Base-by-base conservation (phyloP, 2,797 vertebrate genomes). In the Phaenicophaeus curvirostris region DNA sequence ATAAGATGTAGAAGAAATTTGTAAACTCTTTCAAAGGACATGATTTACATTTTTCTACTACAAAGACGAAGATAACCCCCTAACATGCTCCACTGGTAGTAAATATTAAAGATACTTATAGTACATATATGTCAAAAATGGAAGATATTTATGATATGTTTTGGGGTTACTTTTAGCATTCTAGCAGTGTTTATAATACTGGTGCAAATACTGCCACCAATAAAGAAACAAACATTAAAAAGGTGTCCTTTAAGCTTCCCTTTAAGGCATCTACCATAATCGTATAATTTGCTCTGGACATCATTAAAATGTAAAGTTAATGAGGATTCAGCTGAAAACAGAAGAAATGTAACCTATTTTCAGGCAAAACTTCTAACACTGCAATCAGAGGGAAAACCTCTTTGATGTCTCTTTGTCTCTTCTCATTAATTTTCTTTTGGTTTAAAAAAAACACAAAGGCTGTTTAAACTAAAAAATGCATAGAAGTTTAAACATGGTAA, bases 261-360 rank as follows among this genome's bases (percentile, higher is more conserved):
- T 98, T 98, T 98, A 97, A 98, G 98, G 98, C 94, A 98, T 98
- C 97, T 97, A 97, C 98, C 98, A 98, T 96, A 98, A 98, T 98
- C 98, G 98, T 98, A 97, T 97, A 96, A 98, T 99, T 99, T 98
- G 98, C 98, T 98, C 97, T 97, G 98, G 98, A 98, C 98, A 98
- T 99, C 98, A 99, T 99, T 99, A 99, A 99, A 99, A 99, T 98
- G 98, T 98, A 98, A 98, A 98, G 98, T 98, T 99, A 99, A 99
- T 99, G 98, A 99, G 99, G 98, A 98, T 98, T 96, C 97, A 97
- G 98, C 97, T 97, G 97, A 98, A 98, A 98, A 98, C 98, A 98
- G 98, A 98, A 98, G 97, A 95, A 96, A 98, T 98, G 97, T 98
- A 98, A 98, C 98, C 98, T 97, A 98, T 98, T 98, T 98, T 98